A percentile compares a stretch with the other conserved stretches of the same genome.
These are phyloP conservation scores for Eolophus roseicapilla DNA, from an alignment of 2,113 vertebrate genomes.

Conservation along the genomic window DNA sequence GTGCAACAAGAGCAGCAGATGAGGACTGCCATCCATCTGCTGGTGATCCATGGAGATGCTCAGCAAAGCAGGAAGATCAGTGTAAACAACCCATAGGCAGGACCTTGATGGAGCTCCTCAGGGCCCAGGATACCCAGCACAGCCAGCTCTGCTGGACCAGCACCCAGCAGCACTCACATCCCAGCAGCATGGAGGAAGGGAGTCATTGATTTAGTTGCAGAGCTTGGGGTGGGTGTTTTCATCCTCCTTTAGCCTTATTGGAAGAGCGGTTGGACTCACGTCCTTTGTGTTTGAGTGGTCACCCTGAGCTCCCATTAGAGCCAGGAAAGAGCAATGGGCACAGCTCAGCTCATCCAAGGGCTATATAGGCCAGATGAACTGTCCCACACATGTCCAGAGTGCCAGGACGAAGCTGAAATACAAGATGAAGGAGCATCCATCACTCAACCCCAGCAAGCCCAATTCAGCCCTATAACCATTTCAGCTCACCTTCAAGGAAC, in stretches of 20 bases:
- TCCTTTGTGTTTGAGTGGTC: background rate
- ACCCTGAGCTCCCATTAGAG: background rate
- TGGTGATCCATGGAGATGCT: background rate
- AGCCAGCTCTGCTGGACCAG: background rate
- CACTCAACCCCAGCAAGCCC: background rate
- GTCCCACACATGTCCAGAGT: background rate
- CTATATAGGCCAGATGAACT: background rate
- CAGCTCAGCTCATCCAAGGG: background rate
- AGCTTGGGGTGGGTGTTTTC: background rate
- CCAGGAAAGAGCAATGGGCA: background rate
- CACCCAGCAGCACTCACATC: background rate
- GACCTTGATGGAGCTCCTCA: background rate
- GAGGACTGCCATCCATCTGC: background rate
- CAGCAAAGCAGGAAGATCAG: background rate
- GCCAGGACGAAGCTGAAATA: background rate
- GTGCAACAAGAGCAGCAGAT: background rate
- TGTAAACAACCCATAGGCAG: background rate
- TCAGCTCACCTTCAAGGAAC: background rate
- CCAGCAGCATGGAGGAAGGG: background rate
- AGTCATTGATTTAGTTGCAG: background rate
- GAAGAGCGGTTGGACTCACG: background rate
- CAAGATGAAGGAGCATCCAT: accelerated
- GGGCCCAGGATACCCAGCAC: background rate
- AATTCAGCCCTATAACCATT: background rate
- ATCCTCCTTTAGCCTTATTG: background rate